Conservation (phyloP, 2,797 vertebrate genomes). For the Arnoldichthys spilopterus region DNA sequence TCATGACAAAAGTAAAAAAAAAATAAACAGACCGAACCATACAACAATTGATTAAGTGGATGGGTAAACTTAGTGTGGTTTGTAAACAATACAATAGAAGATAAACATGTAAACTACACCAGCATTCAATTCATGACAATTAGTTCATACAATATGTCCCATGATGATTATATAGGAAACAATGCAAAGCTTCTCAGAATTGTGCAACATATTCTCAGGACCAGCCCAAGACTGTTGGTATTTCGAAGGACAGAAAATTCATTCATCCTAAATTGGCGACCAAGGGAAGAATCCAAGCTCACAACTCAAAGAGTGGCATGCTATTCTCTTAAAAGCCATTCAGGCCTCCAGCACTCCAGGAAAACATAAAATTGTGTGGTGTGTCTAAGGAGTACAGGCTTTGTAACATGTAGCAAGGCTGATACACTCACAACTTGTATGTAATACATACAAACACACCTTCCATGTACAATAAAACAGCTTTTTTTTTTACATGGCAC, state of each 20-base stretch:
- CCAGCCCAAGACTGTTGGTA: conserved; percentile 13
- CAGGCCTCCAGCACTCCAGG: neutral
- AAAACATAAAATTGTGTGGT: neutral
- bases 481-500: neutral
- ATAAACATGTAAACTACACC: conserved; percentile 2
- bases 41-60: neutral
- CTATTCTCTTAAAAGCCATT: neutral
- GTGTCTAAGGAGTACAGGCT: neutral
- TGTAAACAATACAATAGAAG: conserved; percentile 10
- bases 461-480: neutral
- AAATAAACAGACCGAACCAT: neutral
- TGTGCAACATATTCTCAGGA: conserved; percentile 5
- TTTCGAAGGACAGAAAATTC: neutral
- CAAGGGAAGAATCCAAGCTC: neutral
- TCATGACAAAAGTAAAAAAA: neutral
- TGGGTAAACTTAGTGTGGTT: conserved; percentile 5
- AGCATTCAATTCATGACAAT: neutral
- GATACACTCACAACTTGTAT: neutral
- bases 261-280: neutral
- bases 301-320: neutral
- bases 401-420: neutral
- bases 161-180: neutral
- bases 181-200: neutral
- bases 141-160: neutral
- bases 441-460: neutral